Percentiles rank a stretch among this genome's conserved stretches.
Conservation (phyloP, 1,140 invertebrate genomes). For the Papilio aristodemus region DNA sequence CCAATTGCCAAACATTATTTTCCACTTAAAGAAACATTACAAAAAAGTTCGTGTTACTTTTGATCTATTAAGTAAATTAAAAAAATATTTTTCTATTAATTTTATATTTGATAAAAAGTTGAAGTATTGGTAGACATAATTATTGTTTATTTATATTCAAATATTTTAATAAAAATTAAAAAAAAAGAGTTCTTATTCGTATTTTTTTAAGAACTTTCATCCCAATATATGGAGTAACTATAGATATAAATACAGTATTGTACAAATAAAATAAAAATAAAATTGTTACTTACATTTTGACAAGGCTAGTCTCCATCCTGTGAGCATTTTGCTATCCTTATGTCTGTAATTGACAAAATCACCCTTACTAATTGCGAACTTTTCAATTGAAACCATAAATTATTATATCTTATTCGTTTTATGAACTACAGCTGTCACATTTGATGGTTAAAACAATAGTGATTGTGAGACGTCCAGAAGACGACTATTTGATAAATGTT, state of each 20-base stretch:
- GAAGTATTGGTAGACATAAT: too few species aligned
- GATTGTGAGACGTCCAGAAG: slow-evolving; percentile 33
- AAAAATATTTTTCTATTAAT: too few species aligned
- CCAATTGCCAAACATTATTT: background rate
- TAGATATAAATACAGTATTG: too few species aligned
- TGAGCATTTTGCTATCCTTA: slow-evolving; percentile 61
- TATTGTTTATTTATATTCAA: too few species aligned
- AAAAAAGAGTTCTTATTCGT: too few species aligned
- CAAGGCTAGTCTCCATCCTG: slow-evolving; percentile 62
- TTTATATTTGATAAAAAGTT: too few species aligned
- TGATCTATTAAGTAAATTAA: background rate
- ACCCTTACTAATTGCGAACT: slow-evolving; percentile 33
- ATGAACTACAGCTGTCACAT: slow-evolving; percentile 32
- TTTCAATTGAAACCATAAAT: slow-evolving; percentile 20
- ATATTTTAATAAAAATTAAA: too few species aligned
- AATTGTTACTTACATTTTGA: slow-evolving; percentile 73
- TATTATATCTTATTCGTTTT: slow-evolving; percentile 24
- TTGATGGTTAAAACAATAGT: slow-evolving; percentile 28
- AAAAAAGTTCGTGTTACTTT: background rate
- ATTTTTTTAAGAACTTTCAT: too few species aligned
- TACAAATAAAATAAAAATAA: too few species aligned
- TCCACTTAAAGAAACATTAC: background rate
- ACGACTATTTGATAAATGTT: slow-evolving; percentile 50
- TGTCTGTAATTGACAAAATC: slow-evolving; percentile 51
- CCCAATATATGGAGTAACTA: too few species aligned